Percentiles rank a stretch among this genome's conserved stretches.
phyloP scores from a whole-genome alignment of 53 echinoderm and acorn worm genomes.

The Holothuria leucospilota region DNA sequence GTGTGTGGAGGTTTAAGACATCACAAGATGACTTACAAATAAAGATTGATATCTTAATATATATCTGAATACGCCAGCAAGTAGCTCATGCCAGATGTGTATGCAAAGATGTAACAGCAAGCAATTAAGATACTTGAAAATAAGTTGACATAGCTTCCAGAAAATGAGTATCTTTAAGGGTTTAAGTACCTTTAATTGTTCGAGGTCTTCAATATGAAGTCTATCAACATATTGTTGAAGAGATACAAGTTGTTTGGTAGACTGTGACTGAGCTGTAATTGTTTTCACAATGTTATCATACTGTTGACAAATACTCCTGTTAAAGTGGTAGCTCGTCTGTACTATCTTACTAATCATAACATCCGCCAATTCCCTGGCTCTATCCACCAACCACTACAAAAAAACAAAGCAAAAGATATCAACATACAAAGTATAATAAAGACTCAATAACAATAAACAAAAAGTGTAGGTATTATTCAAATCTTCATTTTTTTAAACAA shows the following conservation, averaged over 20 bases:
- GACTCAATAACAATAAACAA: not conserved
- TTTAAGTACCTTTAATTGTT: constrained; percentile 81
- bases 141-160: too few species aligned
- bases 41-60: too few species aligned
- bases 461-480: too few species aligned
- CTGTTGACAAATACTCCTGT: constrained; percentile 90
- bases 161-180: too few species aligned
- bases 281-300: constrained; percentile 89
- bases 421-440: too few species aligned
- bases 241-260: constrained; percentile 81
- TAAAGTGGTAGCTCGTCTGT: constrained; percentile 86
- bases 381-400: constrained; percentile 80
- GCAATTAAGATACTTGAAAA: too few species aligned
- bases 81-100: too few species aligned
- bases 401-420: not conserved
- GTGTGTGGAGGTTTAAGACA: too few species aligned
- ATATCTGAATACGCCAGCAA: too few species aligned
- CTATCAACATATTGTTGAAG: constrained; percentile 89
- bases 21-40: too few species aligned
- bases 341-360: constrained; percentile 88
- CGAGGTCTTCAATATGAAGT: constrained; percentile 79
- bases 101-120: too few species aligned
- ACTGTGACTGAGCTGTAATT: constrained; percentile 85
- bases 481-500: too few species aligned
- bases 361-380: constrained; percentile 78